Percentiles rank a stretch among this genome's conserved stretches.
phyloP scores from a whole-genome alignment of 2,113 vertebrate species.

The Pycnonotus jocosus region DNA sequence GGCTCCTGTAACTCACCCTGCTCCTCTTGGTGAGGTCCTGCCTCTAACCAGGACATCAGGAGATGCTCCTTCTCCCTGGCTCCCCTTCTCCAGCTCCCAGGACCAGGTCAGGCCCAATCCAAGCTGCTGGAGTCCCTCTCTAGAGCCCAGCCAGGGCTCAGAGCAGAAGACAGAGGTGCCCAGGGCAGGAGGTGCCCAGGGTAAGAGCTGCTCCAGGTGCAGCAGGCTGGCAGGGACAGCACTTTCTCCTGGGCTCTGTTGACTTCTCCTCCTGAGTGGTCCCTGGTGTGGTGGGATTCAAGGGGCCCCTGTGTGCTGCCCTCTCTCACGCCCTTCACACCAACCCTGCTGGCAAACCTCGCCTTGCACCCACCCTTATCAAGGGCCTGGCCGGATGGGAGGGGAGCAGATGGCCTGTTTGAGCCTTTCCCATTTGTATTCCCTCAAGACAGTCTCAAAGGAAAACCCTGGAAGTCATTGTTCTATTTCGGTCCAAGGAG shows the following conservation, averaged over 20 bases:
- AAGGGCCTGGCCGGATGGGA: constrained; percentile 18
- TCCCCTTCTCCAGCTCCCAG: neutral
- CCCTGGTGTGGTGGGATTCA: neutral
- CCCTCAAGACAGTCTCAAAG: neutral
- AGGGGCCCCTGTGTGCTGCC: neutral
- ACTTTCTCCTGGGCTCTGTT: neutral
- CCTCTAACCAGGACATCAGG: neutral
- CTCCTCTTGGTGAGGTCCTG: neutral
- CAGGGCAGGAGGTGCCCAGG: neutral
- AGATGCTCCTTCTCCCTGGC: neutral
- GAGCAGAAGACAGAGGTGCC: neutral
- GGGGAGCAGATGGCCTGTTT: neutral
- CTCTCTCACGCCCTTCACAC: neutral
- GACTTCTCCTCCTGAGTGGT: neutral
- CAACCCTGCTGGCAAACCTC: neutral
- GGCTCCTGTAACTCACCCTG: neutral
- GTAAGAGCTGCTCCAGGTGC: neutral
- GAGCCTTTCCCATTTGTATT: neutral
- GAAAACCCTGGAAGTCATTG: constrained; percentile 8
- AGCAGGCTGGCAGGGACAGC: neutral
- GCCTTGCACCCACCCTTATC: neutral
- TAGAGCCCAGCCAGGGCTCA: neutral
- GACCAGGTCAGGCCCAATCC: neutral
- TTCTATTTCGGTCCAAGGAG: neutral
- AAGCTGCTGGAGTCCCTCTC: neutral